Percentiles rank a stretch among this genome's conserved stretches.
Conservation (phyloP, 2,888 invertebrate species). For the Boloria euphrosyne region DNA sequence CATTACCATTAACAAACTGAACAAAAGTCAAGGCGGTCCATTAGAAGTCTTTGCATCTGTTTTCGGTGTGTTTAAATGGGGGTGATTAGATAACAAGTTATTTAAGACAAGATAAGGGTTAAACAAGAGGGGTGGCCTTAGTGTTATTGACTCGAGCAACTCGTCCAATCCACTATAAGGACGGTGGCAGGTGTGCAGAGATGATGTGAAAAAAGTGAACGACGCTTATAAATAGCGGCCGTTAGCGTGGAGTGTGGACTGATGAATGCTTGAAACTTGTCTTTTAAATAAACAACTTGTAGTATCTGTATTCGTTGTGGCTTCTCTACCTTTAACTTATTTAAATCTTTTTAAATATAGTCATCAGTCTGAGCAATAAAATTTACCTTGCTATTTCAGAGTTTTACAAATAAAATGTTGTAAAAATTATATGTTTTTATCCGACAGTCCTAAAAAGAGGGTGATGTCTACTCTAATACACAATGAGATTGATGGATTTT, state of each 20-base stretch:
- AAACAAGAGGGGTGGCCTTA: slow-evolving; percentile 67
- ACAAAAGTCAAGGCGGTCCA: slow-evolving; percentile 3
- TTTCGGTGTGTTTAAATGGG: slow-evolving; percentile 32
- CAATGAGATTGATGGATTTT: too few relatives aligned
- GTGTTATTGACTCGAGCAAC: slow-evolving; percentile 68
- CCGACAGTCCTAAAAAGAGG: too few relatives aligned
- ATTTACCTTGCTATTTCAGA: too few relatives aligned
- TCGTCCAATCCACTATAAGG: slow-evolving; percentile 63
- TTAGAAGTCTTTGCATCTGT: slow-evolving; percentile 30
- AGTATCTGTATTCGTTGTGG: slow-evolving; percentile 3
- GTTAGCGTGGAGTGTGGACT: slow-evolving; percentile 31
- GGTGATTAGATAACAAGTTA: slow-evolving; percentile 39
- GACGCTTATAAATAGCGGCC: slow-evolving; percentile 75
- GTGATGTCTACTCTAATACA: too few relatives aligned
- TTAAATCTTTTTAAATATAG: slow-evolving; percentile 7
- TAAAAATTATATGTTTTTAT: too few relatives aligned
- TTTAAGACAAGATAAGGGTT: slow-evolving; percentile 59
- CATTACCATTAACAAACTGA: slow-evolving; percentile 8
- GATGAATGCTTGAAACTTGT: slow-evolving; percentile 32
- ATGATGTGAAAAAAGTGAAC: slow-evolving; percentile 51
- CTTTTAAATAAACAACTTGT: slow-evolving; percentile 34
- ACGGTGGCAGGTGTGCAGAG: slow-evolving; percentile 62
- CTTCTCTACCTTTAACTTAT: slow-evolving; percentile 2
- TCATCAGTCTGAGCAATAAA: not conserved
- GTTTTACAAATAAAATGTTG: too few relatives aligned